Evolutionary conservation across 2,797 vertebrate species (phyloP).

Genomic region (Anas capensis): DNA sequence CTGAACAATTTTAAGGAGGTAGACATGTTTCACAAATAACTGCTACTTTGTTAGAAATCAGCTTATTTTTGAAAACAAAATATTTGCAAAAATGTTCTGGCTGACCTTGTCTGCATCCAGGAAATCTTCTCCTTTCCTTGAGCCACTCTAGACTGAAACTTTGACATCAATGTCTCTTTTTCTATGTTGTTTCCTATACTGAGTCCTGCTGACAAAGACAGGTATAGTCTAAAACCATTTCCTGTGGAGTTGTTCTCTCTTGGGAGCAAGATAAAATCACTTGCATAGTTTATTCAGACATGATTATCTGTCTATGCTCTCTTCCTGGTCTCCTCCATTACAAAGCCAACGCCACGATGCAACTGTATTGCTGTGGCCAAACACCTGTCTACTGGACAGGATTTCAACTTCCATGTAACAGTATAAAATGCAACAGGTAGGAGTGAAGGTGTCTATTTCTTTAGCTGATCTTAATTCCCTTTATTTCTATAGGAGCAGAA

Average conservation of each 20-base stretch:
- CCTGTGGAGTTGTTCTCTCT: neutral
- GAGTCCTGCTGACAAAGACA: neutral
- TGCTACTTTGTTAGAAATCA: neutral
- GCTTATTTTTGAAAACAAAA: neutral
- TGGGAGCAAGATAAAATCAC: neutral
- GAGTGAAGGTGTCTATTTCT: neutral
- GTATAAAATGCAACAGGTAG: neutral
- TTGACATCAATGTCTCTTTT: neutral
- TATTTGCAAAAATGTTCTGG: neutral
- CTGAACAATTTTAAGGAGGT: neutral
- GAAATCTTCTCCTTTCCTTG: neutral
- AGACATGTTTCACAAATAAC: neutral
- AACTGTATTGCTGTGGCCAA: neutral
- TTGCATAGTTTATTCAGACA: neutral
- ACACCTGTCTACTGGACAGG: neutral
- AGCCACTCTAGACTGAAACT: neutral
- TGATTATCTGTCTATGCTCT: neutral
- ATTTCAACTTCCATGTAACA: neutral
- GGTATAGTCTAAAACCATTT: neutral
- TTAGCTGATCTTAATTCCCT: neutral
- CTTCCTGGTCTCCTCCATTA: neutral
- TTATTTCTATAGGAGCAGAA: neutral
- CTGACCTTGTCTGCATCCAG: neutral
- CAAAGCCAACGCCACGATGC: neutral
- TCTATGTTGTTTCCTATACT: neutral